Evolutionary conservation across 2,888 invertebrate species (phyloP).

Genomic region (Ectropis crepuscularia): DNA sequence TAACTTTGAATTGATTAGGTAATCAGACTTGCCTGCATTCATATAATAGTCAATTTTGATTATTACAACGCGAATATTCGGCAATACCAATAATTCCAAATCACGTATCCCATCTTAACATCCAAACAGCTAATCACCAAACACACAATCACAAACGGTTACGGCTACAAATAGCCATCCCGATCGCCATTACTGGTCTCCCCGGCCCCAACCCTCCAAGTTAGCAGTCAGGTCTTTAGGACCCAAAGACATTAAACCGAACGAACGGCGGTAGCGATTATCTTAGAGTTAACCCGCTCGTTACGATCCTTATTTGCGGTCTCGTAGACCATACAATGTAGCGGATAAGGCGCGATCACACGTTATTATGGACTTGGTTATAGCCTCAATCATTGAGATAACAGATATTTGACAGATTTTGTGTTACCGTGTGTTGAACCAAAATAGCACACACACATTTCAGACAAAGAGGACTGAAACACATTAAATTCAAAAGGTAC

Average conservation of each 20-base stretch:
- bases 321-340: constrained; percentile 56
- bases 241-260: constrained; percentile 71
- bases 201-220: constrained; percentile 48
- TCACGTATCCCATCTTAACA: constrained; percentile 20
- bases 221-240: constrained; percentile 65
- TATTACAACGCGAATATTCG: too few species aligned
- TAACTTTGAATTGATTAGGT: too few species aligned
- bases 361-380: not conserved
- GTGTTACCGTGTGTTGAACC: too few species aligned
- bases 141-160: constrained; percentile 60
- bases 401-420: too few species aligned
- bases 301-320: constrained; percentile 77
- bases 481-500: too few species aligned
- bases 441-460: too few species aligned
- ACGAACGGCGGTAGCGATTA: constrained; percentile 71
- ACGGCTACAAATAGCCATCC: constrained; percentile 57
- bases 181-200: constrained; percentile 62
- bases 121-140: constrained; percentile 28
- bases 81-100: not conserved
- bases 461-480: too few species aligned
- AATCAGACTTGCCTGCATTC: too few species aligned
- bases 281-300: constrained; percentile 78
- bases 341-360: constrained; percentile 52
- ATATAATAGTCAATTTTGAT: too few species aligned
- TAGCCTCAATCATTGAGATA: too few species aligned